These are phyloP conservation scores for Clivina fossor DNA, from an alignment of 2,888 invertebrate species.

Conservation along the genomic window DNA sequence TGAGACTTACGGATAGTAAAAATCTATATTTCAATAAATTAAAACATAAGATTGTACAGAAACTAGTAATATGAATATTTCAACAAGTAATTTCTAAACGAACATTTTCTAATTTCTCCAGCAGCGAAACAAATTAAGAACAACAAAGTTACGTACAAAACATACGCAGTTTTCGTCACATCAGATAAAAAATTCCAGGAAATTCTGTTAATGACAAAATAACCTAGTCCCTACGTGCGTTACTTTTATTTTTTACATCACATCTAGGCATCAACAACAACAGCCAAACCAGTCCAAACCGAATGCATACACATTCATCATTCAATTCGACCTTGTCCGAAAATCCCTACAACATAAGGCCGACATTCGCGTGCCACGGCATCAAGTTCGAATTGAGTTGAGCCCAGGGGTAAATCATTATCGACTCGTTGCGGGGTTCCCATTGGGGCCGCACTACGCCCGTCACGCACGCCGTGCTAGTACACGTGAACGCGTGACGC, in stretches of 20 bases:
- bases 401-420: slow-evolving; percentile 8
- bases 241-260: not conserved
- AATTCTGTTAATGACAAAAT: slow-evolving; percentile 16
- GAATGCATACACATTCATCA: no score
- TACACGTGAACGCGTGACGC: slow-evolving; percentile 18
- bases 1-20: no score
- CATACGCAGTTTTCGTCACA: not conserved
- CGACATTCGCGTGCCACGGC: not conserved
- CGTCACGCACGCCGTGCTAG: not conserved
- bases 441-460: not conserved
- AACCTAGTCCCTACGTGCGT: slow-evolving; percentile 3
- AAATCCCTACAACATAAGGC: not conserved
- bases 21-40: no score
- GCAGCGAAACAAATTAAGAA: no score
- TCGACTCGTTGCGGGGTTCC: slow-evolving; percentile 10
- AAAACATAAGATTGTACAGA: no score
- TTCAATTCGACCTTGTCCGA: not conserved
- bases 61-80: no score
- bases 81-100: no score
- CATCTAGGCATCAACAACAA: not conserved
- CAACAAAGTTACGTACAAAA: not conserved
- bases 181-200: slow-evolving; percentile 13
- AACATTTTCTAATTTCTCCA: no score
- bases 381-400: not conserved
- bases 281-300: not conserved